A percentile compares a stretch with the other conserved stretches of the same genome.
Conservation (phyloP, 2,113 vertebrate species). For the Tragulus kanchil region DNA sequence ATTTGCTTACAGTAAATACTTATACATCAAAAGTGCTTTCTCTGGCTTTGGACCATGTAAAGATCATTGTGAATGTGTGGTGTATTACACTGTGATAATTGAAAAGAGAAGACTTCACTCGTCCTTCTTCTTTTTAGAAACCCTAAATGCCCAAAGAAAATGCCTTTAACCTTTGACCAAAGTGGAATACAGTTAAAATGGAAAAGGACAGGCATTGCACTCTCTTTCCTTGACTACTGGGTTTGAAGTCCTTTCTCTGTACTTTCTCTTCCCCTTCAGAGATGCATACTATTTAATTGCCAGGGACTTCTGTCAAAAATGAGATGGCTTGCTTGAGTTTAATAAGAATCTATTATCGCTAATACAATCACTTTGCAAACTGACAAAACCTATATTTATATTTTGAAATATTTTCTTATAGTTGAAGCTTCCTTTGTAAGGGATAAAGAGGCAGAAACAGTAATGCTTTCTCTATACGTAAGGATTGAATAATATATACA, state of each 20-base stretch:
- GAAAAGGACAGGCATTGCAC: neutral
- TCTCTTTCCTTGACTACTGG: neutral
- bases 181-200: neutral
- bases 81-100: neutral
- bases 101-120: neutral
- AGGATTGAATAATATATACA: neutral
- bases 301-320: neutral
- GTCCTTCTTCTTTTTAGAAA: neutral
- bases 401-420: conserved; percentile 20
- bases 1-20: neutral
- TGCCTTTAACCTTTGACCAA: neutral
- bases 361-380: neutral
- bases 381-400: neutral
- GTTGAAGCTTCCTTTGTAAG: neutral
- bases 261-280: neutral
- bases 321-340: neutral
- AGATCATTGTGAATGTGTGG: neutral
- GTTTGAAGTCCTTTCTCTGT: neutral
- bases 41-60: neutral
- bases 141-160: neutral
- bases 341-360: neutral
- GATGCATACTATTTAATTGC: neutral
- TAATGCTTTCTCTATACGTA: neutral
- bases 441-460: neutral
- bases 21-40: neutral